These are phyloP conservation scores for Ametastegia equiseti DNA, from an alignment of 2,888 invertebrate genomes.

Conservation along the genomic window DNA sequence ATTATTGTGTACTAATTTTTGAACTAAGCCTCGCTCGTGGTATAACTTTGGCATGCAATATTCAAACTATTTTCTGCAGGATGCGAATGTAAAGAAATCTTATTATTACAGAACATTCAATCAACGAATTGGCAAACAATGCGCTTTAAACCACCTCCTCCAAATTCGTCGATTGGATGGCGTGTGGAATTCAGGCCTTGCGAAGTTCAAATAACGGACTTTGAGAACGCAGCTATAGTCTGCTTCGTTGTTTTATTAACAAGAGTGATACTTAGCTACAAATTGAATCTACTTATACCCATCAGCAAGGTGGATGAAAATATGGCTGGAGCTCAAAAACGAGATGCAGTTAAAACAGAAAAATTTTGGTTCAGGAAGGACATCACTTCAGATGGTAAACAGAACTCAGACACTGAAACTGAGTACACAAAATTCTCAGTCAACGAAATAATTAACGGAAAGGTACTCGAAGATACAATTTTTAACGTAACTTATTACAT, in stretches of 20 bases:
- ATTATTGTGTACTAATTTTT: not conserved
- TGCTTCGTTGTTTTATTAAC: constrained; percentile 98
- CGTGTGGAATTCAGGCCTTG: constrained; percentile 99
- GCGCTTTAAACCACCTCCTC: constrained; percentile 99
- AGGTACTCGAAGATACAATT: constrained; percentile 76
- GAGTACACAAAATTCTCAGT: constrained; percentile 91
- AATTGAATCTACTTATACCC: constrained; percentile 97
- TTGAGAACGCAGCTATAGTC: constrained; percentile 99
- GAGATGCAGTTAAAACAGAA: constrained; percentile 89
- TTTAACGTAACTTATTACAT: constrained; percentile 26
- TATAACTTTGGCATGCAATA: not conserved
- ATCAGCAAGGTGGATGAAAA: constrained; percentile 99
- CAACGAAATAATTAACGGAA: constrained; percentile 98
- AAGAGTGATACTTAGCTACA: constrained; percentile 96
- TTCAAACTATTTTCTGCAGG: not conserved
- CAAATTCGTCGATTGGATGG: constrained; percentile 98
- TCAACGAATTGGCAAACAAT: constrained; percentile 99
- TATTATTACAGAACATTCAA: constrained; percentile 89
- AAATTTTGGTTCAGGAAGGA: constrained; percentile 97
- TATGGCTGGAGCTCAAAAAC: constrained; percentile 95
- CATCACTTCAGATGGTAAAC: constrained; percentile 79
- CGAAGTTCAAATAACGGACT: constrained; percentile 98
- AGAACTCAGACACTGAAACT: constrained; percentile 76
- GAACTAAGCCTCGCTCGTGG: no score
- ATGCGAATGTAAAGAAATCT: not conserved